These are phyloP conservation scores for Intellagama lesueurii DNA, from an alignment of 2,797 vertebrate genomes.

Conservation along the genomic window DNA sequence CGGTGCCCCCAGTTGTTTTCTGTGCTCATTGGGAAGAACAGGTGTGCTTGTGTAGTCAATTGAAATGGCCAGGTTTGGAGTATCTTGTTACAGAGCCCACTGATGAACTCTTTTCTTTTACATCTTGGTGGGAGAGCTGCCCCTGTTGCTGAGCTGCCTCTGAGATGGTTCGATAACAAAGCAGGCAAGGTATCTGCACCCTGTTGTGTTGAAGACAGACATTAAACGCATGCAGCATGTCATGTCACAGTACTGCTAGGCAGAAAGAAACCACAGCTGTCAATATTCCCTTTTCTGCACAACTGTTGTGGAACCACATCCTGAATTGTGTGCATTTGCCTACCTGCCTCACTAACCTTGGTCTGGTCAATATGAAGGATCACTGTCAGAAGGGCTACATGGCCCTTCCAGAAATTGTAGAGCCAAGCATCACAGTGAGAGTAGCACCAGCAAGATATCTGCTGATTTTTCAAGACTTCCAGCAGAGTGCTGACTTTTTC, in stretches of 20 bases:
- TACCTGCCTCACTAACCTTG: not conserved
- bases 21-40: not conserved
- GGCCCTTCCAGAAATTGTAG: not conserved
- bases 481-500: not conserved
- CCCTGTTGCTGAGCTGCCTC: not conserved
- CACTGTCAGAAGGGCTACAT: not conserved
- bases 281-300: not conserved
- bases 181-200: not conserved
- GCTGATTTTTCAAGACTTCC: not conserved
- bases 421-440: not conserved
- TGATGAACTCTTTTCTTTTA: not conserved
- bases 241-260: not conserved
- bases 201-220: not conserved
- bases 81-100: not conserved
- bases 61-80: not conserved
- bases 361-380: too few relatives aligned
- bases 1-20: not conserved
- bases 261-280: not conserved
- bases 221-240: not conserved
- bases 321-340: not conserved
- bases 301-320: not conserved
- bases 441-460: not conserved
- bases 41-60: not conserved
- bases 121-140: not conserved
- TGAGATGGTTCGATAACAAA: not conserved